Percentiles rank a stretch among this genome's conserved stretches.
phyloP scores from a whole-genome alignment of 2,797 vertebrate species.

The Gallinago nigripennis region DNA sequence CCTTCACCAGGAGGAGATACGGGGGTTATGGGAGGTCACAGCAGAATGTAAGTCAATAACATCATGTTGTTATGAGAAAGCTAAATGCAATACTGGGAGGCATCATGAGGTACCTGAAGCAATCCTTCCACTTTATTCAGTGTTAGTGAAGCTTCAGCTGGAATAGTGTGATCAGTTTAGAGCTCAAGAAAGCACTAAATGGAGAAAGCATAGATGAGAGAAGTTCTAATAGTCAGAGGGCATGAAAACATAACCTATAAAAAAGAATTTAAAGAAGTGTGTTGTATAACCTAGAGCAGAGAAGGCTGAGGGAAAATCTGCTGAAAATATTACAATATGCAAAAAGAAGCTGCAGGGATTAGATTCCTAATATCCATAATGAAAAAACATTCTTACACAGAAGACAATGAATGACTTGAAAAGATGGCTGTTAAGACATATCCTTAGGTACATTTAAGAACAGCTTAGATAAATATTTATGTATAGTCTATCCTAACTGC shows the following conservation, averaged over 20 bases:
- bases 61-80: neutral
- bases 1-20: neutral
- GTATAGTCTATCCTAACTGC: neutral
- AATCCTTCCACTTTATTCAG: neutral
- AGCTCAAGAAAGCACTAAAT: neutral
- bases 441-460: neutral
- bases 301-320: neutral
- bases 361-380: neutral
- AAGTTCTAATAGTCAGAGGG: neutral
- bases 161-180: neutral
- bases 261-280: neutral
- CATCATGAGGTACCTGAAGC: neutral
- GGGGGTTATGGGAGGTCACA: neutral
- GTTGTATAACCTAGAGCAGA: neutral
- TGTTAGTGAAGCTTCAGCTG: neutral
- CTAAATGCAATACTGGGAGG: neutral
- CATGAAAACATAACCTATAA: neutral
- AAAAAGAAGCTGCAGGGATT: neutral
- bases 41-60: neutral
- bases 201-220: neutral
- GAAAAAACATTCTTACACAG: neutral
- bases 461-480: neutral
- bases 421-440: neutral
- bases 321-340: neutral
- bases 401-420: neutral